Conservation (phyloP, 2,888 invertebrate genomes). For the Cosmia trapezina region DNA sequence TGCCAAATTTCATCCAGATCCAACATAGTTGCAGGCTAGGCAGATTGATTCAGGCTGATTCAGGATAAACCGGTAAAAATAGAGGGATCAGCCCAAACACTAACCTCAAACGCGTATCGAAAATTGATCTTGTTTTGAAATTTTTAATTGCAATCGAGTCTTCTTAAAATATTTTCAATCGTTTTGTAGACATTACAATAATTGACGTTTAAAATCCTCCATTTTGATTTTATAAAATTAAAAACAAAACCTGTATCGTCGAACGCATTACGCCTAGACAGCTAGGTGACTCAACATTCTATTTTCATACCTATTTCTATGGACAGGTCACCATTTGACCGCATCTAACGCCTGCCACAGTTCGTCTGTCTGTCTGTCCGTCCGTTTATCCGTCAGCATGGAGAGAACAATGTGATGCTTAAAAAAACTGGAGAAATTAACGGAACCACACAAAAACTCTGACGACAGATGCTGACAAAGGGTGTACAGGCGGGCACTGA, state of each 20-base stretch:
- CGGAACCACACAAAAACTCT: slow-evolving; percentile 77
- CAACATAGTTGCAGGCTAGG: no score
- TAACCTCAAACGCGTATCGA: no score
- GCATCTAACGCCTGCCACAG: slow-evolving; percentile 64
- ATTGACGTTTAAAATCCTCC: neutral
- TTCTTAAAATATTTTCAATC: neutral
- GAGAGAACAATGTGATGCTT: slow-evolving; percentile 70
- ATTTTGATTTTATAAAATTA: neutral
- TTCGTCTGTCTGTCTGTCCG: slow-evolving; percentile 75
- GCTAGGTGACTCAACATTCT: slow-evolving; percentile 13
- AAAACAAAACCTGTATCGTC: neutral
- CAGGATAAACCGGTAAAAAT: no score
- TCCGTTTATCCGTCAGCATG: slow-evolving; percentile 42
- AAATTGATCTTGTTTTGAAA: no score
- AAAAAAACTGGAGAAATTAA: slow-evolving; percentile 80
- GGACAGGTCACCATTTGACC: slow-evolving; percentile 54
- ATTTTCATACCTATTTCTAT: slow-evolving; percentile 7
- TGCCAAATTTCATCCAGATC: no score
- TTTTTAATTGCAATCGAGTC: neutral
- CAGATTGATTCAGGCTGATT: no score
- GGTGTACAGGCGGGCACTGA: slow-evolving; percentile 68
- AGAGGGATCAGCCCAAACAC: no score
- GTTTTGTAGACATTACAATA: neutral
- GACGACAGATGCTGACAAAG: slow-evolving; percentile 85
- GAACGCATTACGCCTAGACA: slow-evolving; percentile 22